A percentile compares a stretch with the other conserved stretches of the same genome.
phyloP scores from a whole-genome alignment of 2,797 vertebrate species.

The Malacoctenus gilli region DNA sequence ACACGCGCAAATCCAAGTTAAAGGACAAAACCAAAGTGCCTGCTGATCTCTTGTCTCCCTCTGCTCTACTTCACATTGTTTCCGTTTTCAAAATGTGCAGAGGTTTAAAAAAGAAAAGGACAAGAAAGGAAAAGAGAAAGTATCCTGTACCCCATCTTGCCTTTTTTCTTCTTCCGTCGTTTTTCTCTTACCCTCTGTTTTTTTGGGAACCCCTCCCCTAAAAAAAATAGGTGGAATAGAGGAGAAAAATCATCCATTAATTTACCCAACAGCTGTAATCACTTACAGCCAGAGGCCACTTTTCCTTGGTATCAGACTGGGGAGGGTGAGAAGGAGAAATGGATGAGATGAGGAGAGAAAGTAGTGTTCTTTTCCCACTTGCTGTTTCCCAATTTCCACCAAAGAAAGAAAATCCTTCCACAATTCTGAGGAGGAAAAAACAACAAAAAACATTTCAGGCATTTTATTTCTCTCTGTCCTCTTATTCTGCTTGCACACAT shows the following conservation, averaged over 20 bases:
- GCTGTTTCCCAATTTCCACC: constrained; percentile 67
- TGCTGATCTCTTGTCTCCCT: constrained; percentile 56
- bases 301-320: constrained; percentile 66
- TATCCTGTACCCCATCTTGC: neutral
- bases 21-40: constrained; percentile 47
- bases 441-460: constrained; percentile 21
- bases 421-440: constrained; percentile 38
- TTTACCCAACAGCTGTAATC: constrained; percentile 83
- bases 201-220: constrained; percentile 34
- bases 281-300: constrained; percentile 81
- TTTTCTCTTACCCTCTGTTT: constrained; percentile 29
- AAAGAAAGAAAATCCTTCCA: constrained; percentile 57
- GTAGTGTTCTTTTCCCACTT: constrained; percentile 59
- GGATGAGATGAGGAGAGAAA: constrained; percentile 43
- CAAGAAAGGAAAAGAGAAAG: constrained; percentile 23
- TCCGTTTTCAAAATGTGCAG: constrained; percentile 60
- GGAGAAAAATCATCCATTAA: constrained; percentile 80
- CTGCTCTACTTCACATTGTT: constrained; percentile 56
- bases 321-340: constrained; percentile 2
- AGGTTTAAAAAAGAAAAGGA: constrained; percentile 52
- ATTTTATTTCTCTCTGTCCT: constrained; percentile 23
- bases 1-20: constrained; percentile 45
- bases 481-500: constrained; percentile 39
- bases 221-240: constrained; percentile 45
- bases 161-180: constrained; percentile 40